These are phyloP conservation scores for Drosophila nigromelanica DNA, from an alignment of 1,140 invertebrate species.

Conservation along the genomic window DNA sequence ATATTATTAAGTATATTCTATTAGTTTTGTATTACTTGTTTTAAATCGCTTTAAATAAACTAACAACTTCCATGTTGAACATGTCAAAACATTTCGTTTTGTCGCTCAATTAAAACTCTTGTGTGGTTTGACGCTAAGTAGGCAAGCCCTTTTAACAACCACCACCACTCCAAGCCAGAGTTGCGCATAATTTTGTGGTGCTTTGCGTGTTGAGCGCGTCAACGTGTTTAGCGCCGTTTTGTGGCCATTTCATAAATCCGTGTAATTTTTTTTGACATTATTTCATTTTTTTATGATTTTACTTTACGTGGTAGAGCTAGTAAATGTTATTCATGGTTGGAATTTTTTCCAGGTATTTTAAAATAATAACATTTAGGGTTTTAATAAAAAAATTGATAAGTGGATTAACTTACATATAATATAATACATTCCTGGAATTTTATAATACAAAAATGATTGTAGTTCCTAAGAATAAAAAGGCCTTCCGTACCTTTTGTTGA, in stretches of 20 bases:
- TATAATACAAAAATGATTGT: no score
- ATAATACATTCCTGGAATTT: no score
- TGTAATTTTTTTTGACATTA: constrained; percentile 57
- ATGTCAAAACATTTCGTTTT: constrained; percentile 47
- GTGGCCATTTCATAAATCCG: constrained; percentile 68
- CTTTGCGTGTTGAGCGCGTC: constrained; percentile 67
- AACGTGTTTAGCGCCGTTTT: constrained; percentile 73
- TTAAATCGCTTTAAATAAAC: no score
- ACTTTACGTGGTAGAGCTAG: background rate
- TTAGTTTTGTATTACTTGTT: no score
- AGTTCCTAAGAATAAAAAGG: no score
- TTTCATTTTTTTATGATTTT: constrained; percentile 4
- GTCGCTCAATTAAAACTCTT: constrained; percentile 53
- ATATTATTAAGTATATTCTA: no score
- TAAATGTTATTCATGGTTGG: background rate
- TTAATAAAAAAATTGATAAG: no score
- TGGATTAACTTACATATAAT: no score
- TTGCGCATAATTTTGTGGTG: constrained; percentile 50
- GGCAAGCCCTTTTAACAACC: background rate
- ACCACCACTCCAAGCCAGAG: background rate
- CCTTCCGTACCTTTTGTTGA: no score
- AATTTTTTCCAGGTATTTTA: background rate
- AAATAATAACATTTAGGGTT: no score
- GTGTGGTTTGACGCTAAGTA: constrained; percentile 18
- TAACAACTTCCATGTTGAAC: constrained; percentile 31